phyloP scores from a whole-genome alignment of 92 coral and sea anemone genomes.

The Meandrina meandrites region DNA sequence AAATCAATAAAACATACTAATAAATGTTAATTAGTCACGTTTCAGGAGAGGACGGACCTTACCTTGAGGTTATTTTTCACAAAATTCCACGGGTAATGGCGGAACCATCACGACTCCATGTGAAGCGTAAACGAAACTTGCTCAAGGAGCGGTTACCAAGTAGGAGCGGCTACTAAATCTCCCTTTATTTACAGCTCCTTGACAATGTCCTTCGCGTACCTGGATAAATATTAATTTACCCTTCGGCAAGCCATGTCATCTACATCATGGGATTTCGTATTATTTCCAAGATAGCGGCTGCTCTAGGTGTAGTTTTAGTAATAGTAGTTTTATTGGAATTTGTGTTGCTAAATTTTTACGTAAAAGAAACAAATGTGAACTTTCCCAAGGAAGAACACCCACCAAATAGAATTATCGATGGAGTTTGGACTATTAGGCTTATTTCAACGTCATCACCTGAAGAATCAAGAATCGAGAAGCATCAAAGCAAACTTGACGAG shows the following conservation, averaged over 20 bases:
- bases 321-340: conserved; percentile 62
- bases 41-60: not conserved
- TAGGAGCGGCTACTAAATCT: conserved; percentile 29
- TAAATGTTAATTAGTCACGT: not conserved
- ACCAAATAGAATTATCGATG: not conserved
- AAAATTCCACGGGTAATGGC: not conserved
- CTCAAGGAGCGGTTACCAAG: conserved; percentile 43
- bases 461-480: not conserved
- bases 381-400: not conserved
- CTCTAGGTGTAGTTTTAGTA: conserved; percentile 35
- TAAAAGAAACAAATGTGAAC: conserved; percentile 27
- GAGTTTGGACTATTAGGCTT: not conserved
- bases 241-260: not conserved
- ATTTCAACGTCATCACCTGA: not conserved
- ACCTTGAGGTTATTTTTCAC: conserved; percentile 36
- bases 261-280: conserved; percentile 42
- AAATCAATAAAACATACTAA: conserved; percentile 7
- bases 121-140: conserved; percentile 56
- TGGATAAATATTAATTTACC: too few species aligned
- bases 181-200: not conserved
- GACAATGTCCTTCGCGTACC: too few species aligned
- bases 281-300: conserved; percentile 44
- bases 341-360: conserved; percentile 48
- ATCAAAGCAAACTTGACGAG: not conserved
- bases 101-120: conserved; percentile 50